Percentiles rank a stretch among this genome's conserved stretches.
phyloP scores from a whole-genome alignment of 2,888 invertebrate genomes.

The Dasysyrphus albostriatus region DNA sequence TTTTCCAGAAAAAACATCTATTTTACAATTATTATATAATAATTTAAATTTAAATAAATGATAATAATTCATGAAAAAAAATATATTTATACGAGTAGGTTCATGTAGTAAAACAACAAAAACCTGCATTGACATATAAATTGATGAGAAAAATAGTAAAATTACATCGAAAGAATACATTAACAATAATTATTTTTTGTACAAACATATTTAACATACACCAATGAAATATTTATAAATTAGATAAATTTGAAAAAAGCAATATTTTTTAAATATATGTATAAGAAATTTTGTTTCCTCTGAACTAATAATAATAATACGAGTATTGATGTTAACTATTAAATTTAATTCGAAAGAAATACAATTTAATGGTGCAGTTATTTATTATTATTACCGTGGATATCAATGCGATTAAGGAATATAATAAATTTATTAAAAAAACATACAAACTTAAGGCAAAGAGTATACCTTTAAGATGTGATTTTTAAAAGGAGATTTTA shows the following conservation, averaged over 20 bases:
- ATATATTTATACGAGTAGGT: background rate
- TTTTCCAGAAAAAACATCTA: background rate
- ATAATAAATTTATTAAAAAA: background rate
- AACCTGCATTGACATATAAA: conserved; percentile 37
- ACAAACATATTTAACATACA: conserved; percentile 47
- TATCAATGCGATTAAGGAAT: background rate
- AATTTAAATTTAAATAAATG: conserved; percentile 31
- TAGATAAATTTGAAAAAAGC: conserved; percentile 14
- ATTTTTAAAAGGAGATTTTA: background rate
- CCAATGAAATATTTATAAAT: conserved; percentile 46
- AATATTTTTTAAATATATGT: background rate
- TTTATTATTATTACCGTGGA: conserved; percentile 6
- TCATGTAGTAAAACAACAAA: conserved; percentile 18
- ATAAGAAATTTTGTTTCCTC: background rate
- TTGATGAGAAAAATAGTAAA: conserved; percentile 25
- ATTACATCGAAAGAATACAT: conserved; percentile 33
- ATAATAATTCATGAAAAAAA: conserved; percentile 27
- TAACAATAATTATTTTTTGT: conserved; percentile 37
- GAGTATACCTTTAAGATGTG: background rate
- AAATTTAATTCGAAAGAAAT: background rate
- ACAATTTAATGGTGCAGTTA: conserved; percentile 12
- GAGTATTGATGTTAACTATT: background rate
- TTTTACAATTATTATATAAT: background rate
- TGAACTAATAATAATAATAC: background rate
- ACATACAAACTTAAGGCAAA: background rate